phyloP scores from a whole-genome alignment of 2,797 vertebrate genomes.

The Cyclura pinguis region DNA sequence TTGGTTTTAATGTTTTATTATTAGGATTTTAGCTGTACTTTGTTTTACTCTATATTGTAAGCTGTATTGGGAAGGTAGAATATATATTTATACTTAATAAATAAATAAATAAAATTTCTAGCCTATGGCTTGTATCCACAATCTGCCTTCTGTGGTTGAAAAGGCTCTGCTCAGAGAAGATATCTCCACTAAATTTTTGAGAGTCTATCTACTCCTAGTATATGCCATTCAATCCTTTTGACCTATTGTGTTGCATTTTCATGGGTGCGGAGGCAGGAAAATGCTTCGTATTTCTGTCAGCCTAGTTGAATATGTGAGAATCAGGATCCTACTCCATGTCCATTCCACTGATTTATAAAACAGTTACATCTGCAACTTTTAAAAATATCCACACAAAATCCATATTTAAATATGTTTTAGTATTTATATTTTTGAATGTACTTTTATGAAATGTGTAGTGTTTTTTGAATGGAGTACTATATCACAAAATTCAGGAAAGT shows the following conservation, averaged over 20 bases:
- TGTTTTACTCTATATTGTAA: too few relatives aligned
- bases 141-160: neutral
- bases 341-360: neutral
- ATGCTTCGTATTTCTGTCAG: too few relatives aligned
- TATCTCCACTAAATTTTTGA: neutral
- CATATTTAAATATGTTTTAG: neutral
- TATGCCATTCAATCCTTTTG: neutral
- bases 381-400: neutral
- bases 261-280: too few relatives aligned
- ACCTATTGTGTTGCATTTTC: neutral
- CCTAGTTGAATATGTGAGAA: neutral
- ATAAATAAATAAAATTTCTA: neutral
- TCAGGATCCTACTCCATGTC: neutral
- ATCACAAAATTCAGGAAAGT: neutral
- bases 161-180: neutral
- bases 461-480: neutral
- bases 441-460: neutral
- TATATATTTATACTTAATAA: too few relatives aligned
- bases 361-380: neutral
- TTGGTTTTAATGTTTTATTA: too few relatives aligned
- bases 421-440: neutral
- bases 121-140: neutral
- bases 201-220: neutral
- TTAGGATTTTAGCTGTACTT: too few relatives aligned
- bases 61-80: too few relatives aligned